Base-by-base conservation (phyloP, 2,797 vertebrate genomes). In the Vultur gryphus region DNA sequence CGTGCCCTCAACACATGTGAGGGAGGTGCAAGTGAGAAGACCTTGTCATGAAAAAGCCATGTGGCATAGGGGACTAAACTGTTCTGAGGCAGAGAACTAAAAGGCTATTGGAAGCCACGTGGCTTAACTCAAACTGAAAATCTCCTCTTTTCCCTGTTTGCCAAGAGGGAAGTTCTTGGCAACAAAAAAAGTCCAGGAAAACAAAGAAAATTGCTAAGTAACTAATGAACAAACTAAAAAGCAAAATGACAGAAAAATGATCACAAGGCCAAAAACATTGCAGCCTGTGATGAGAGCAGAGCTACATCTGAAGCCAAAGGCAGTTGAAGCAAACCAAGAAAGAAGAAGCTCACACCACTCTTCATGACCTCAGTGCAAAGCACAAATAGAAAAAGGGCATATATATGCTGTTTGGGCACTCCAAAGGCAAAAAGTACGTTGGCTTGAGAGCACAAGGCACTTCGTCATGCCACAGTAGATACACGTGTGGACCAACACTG, bases 191-290 rank as follows among this genome's bases (percentile, higher is more conserved):
- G 70, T 82, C 90, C 75, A 85, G 71, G 52, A 93, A 97, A 97
- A 97, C 95, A 97, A 93, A 96, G 95, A 96, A 95, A 97, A 97
- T 96, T 96, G 95, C 95, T 97, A 95, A 96, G 96, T 96, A 96
- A 97, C 96, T 95, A 96, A 96, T 94, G 96, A 95, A 91, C 92
- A 97, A 96, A 96, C 95, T 95, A 96, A 96, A 78, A 94, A 94
- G 95, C 90, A 96, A 96, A 92, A 96, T 94, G 95, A 96, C 96
- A 97, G 92, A 59, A 96, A 93, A 96, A 92, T 39, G 64, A 87
- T 89, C 67, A 35, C 67, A 83, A 92, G 75, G 95, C 96, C 95
- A 97, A 95, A 95, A 96, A 84, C 59, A 87, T 73, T 93, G 90
- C 95, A 96, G 95, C 73, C 67, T 92, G 86, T 96, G 89, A 92